Evolutionary conservation across 2,113 vertebrate species (phyloP).

Genomic region (Antechinus flavipes): DNA sequence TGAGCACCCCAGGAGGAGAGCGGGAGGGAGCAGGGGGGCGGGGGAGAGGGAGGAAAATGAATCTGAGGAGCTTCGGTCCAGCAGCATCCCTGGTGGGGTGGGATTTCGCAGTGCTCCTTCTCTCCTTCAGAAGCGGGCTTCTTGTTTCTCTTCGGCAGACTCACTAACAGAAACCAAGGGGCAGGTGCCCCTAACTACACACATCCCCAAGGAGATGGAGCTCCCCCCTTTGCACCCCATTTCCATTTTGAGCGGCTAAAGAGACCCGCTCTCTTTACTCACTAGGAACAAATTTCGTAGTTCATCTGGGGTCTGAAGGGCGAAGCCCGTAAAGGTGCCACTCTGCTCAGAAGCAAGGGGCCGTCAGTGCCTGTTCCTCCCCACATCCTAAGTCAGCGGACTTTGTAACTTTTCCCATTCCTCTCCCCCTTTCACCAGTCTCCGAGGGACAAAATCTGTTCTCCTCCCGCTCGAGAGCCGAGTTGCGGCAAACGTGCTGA

Average conservation of each 20-base stretch:
- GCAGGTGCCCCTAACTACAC: not conserved
- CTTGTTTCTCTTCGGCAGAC: not conserved
- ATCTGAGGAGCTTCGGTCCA: not conserved
- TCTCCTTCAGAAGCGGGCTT: not conserved
- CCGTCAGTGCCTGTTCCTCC: not conserved
- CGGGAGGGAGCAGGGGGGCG: not conserved
- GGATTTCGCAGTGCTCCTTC: not conserved
- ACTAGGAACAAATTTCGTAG: conserved; percentile 18
- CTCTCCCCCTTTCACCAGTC: not conserved
- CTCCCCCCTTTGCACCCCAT: not conserved
- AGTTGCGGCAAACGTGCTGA: not conserved
- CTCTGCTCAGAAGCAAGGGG: not conserved
- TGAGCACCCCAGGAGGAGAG: not conserved
- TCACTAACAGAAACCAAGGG: not conserved
- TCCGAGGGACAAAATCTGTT: not conserved
- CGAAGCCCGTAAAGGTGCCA: not conserved
- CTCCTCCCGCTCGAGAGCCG: not conserved
- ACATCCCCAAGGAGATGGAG: not conserved
- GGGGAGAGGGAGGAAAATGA: not conserved
- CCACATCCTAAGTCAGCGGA: conserved; percentile 45
- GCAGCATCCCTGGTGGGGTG: not conserved
- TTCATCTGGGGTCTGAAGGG: conserved; percentile 22
- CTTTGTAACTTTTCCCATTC: conserved; percentile 18
- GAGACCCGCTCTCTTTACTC: not conserved
- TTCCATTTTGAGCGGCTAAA: not conserved